Percentiles rank a stretch among this genome's conserved stretches.
Evolutionary conservation across 2,888 invertebrate genomes (phyloP).

Genomic region (Tryphoninae sp.): DNA sequence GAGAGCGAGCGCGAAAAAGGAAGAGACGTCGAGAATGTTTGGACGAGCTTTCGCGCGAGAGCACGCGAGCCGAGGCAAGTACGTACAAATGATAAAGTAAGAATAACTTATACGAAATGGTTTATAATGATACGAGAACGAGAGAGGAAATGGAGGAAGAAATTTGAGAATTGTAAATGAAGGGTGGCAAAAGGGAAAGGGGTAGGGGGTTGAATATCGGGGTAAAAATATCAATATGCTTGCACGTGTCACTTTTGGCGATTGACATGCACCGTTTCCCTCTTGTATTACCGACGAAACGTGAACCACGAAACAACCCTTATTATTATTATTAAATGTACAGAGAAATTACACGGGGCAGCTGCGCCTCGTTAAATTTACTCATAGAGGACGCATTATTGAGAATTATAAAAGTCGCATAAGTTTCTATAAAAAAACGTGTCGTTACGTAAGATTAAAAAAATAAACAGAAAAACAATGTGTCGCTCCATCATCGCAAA

Average conservation of each 20-base stretch:
- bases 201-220: constrained; percentile 51
- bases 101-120: constrained; percentile 58
- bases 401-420: constrained; percentile 9
- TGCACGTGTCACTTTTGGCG: constrained; percentile 36
- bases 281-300: constrained; percentile 36
- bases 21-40: constrained; percentile 37
- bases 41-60: constrained; percentile 49
- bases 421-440: constrained; percentile 47
- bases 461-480: too few relatives aligned
- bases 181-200: constrained; percentile 26
- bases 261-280: constrained; percentile 39
- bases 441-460: constrained; percentile 35
- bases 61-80: constrained; percentile 53
- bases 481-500: too few relatives aligned
- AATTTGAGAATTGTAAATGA: constrained; percentile 1
- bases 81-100: constrained; percentile 56
- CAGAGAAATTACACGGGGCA: neutral
- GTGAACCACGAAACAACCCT: constrained; percentile 23
- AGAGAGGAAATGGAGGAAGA: constrained; percentile 5
- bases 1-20: neutral
- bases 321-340: constrained; percentile 1
- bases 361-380: constrained; percentile 1
- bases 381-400: constrained; percentile 14
- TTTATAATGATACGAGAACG: constrained; percentile 15
- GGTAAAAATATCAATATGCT: constrained; percentile 35